Base-by-base conservation (phyloP, 2,888 invertebrate genomes). In the Ophonus ardosiacus region DNA sequence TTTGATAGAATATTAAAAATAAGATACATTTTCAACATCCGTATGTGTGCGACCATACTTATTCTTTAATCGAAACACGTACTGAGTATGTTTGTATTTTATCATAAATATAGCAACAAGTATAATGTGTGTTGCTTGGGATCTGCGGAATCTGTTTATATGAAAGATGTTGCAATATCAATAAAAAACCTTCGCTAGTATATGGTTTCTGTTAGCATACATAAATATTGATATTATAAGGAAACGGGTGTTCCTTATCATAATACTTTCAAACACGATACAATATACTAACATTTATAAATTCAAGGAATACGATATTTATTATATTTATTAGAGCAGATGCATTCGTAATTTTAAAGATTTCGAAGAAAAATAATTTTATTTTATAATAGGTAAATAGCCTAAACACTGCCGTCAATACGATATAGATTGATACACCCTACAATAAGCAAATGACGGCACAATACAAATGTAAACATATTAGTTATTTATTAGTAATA, bases 141-240 rank as follows among this genome's bases (percentile, higher is more conserved):
- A 31, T 31, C 63, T 1, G 38, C n/a, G 8, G 24, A 31, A 15
- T 68, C 17, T 68, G 71, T 74, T 74, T 74, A 74, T 18, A 43
- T 74, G 40, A 43, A 74, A 74, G 71, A 74, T 43, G 43, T 74
- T 74, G 71, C 71, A 74, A 74, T 74, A 43, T 43, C 40, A 74
- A 74, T 74, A 74, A 74, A 74, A 74, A 74, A 74, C 24, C 63
- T 13, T 74, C 18, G 43, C 17, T 43, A 18, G 71, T 74, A 43
- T 74, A 74, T 74, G 71, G 71, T 74, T 74, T 74, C 18, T 74
- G 71, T 74, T 43, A 43, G 43, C 6, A 8, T 17, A 74, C 43
- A 74, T 43, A 74, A 74, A 74, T 74, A 74, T 74, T 74, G 71
- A 74, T 43, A 74, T 74, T 74, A 74, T 18, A 15, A 40, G 71